These are phyloP conservation scores for Tautogolabrus adspersus DNA, from an alignment of 2,113 vertebrate genomes.

Conservation along the genomic window DNA sequence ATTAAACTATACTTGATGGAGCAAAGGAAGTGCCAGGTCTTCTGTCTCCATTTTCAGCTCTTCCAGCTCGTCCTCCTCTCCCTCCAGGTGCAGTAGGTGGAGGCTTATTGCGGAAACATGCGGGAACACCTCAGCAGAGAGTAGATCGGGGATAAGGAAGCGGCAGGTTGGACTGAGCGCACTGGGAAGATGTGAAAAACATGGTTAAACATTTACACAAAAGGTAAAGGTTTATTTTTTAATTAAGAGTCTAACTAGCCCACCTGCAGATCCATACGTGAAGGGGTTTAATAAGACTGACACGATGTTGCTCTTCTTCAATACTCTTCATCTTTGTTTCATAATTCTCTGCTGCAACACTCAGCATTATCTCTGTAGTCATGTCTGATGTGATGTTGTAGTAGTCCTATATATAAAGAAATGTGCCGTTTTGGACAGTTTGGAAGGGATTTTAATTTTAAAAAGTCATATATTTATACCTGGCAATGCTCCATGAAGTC, in stretches of 20 bases:
- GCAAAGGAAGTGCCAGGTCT: slow-evolving; percentile 83
- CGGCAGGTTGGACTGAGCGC: slow-evolving; percentile 83
- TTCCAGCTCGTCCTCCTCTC: slow-evolving; percentile 66
- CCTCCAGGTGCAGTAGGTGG: slow-evolving; percentile 84
- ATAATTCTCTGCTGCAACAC: slow-evolving; percentile 89
- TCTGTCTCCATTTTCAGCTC: slow-evolving; percentile 80
- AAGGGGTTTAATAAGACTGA: slow-evolving; percentile 78
- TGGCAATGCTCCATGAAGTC: slow-evolving; percentile 92
- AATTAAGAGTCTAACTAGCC: neutral
- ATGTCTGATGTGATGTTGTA: slow-evolving; percentile 87
- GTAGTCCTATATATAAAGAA: slow-evolving; percentile 81
- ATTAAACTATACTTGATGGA: slow-evolving; percentile 68
- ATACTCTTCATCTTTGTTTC: slow-evolving; percentile 62
- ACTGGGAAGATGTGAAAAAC: slow-evolving; percentile 73
- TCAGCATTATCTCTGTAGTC: slow-evolving; percentile 83
- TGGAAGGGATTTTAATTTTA: neutral
- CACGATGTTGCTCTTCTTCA: slow-evolving; percentile 79
- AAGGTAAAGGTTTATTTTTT: neutral
- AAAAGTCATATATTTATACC: slow-evolving; percentile 74
- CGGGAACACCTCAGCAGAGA: slow-evolving; percentile 86
- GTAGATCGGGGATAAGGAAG: slow-evolving; percentile 86
- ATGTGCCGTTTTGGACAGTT: neutral
- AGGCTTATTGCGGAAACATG: slow-evolving; percentile 81
- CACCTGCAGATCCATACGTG: slow-evolving; percentile 94
- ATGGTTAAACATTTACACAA: neutral